These are phyloP conservation scores for Tachina grossa DNA, from an alignment of 2,888 invertebrate species.

Conservation along the genomic window DNA sequence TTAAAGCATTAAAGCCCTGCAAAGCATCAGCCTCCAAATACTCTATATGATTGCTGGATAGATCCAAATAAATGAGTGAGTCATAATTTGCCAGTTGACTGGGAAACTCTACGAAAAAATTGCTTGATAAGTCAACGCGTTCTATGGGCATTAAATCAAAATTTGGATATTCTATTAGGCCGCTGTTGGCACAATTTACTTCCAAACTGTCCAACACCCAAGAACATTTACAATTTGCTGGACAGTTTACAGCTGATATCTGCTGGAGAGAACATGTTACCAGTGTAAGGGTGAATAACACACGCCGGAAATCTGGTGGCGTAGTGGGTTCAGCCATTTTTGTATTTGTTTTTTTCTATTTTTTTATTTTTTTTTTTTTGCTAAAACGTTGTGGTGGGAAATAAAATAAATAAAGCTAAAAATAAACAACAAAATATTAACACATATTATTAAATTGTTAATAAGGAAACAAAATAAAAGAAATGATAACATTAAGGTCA, in stretches of 20 bases:
- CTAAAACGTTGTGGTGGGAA: neutral
- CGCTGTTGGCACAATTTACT: constrained; percentile 78
- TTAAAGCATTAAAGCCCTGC: constrained; percentile 84
- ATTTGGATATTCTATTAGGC: constrained; percentile 76
- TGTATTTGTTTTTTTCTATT: neutral
- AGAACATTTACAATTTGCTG: constrained; percentile 78
- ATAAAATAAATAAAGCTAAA: constrained; percentile 7
- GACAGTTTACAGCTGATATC: constrained; percentile 75
- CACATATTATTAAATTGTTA: neutral
- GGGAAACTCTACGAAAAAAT: constrained; percentile 85
- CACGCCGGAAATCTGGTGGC: neutral
- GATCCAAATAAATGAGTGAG: constrained; percentile 84
- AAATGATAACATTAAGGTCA: constrained; percentile 44
- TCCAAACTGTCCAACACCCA: constrained; percentile 80
- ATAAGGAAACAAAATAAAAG: constrained; percentile 2
- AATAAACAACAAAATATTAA: constrained; percentile 10
- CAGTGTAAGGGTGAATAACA: neutral
- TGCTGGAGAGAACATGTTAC: neutral
- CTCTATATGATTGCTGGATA: constrained; percentile 84
- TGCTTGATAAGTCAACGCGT: constrained; percentile 86
- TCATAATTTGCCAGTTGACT: constrained; percentile 83
- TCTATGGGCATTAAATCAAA: constrained; percentile 83
- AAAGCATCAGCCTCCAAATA: constrained; percentile 84
- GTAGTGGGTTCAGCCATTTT: constrained; percentile 24
- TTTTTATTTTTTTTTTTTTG: neutral